Evolutionary conservation across 2,888 invertebrate species (phyloP).

Genomic region (Pantelozetes paolii): DNA sequence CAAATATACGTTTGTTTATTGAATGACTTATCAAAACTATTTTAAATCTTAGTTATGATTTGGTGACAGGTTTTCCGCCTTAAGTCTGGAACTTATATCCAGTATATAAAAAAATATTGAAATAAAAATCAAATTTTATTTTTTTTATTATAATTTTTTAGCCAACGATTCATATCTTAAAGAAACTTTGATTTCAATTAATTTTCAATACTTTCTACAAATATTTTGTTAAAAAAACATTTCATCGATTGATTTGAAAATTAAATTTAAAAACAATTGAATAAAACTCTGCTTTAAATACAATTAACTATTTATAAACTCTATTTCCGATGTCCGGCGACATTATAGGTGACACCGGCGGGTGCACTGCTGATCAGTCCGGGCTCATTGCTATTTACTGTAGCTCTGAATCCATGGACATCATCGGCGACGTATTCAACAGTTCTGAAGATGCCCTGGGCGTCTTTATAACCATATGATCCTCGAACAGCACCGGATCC

Average conservation of each 20-base stretch:
- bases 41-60: background rate
- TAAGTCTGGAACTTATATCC: background rate
- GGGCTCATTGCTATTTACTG: constrained; percentile 43
- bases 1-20: background rate
- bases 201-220: too few species aligned
- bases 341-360: constrained; percentile 36
- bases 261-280: background rate
- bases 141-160: too few species aligned
- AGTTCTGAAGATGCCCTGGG: constrained; percentile 44
- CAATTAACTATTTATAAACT: background rate
- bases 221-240: too few species aligned
- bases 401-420: constrained; percentile 46
- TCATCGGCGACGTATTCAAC: constrained; percentile 47
- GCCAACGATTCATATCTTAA: too few species aligned
- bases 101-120: too few species aligned
- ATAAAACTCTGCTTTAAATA: too few species aligned
- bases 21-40: background rate
- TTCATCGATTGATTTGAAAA: background rate
- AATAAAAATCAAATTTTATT: too few species aligned
- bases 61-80: background rate
- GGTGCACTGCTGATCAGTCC: constrained; percentile 36
- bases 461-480: constrained; percentile 45
- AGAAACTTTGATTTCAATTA: too few species aligned
- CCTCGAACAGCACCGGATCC: constrained; percentile 44
- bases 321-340: background rate